Evolutionary conservation across 2,888 invertebrate genomes (phyloP).

Genomic region (Teinopalpus imperialis): DNA sequence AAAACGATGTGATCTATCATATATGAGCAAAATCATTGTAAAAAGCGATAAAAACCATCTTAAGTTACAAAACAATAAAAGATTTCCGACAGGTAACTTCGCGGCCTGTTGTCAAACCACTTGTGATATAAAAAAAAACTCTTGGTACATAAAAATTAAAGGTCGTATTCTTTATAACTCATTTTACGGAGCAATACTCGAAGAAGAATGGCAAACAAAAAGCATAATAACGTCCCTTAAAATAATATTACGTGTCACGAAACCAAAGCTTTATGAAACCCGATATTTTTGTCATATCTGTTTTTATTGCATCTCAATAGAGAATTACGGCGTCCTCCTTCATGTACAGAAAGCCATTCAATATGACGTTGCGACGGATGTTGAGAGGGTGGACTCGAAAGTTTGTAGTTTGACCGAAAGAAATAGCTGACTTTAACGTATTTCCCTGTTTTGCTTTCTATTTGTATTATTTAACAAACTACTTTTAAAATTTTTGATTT

Average conservation of each 20-base stretch:
- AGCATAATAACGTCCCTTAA: slow-evolving; percentile 71
- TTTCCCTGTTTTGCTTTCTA: too few species aligned
- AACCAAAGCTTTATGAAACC: slow-evolving; percentile 81
- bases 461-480: too few species aligned
- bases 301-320: slow-evolving; percentile 75
- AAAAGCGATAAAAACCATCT: slow-evolving; percentile 15
- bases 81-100: slow-evolving; percentile 21
- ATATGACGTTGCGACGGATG: slow-evolving; percentile 48
- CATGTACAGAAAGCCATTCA: slow-evolving; percentile 57
- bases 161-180: slow-evolving; percentile 31
- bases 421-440: slow-evolving; percentile 29
- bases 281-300: slow-evolving; percentile 82
- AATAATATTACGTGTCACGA: slow-evolving; percentile 79
- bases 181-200: slow-evolving; percentile 47
- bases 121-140: slow-evolving; percentile 11
- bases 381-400: slow-evolving; percentile 45
- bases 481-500: too few species aligned
- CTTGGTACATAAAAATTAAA: slow-evolving; percentile 26
- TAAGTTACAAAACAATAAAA: slow-evolving; percentile 17
- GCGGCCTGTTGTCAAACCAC: slow-evolving; percentile 16
- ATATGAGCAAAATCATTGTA: slow-evolving; percentile 10
- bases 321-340: slow-evolving; percentile 51
- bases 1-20: too few species aligned
- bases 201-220: slow-evolving; percentile 65
- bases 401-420: slow-evolving; percentile 31